Conservation (phyloP, 2,113 vertebrate genomes). For the Dromiciops gliroides region DNA sequence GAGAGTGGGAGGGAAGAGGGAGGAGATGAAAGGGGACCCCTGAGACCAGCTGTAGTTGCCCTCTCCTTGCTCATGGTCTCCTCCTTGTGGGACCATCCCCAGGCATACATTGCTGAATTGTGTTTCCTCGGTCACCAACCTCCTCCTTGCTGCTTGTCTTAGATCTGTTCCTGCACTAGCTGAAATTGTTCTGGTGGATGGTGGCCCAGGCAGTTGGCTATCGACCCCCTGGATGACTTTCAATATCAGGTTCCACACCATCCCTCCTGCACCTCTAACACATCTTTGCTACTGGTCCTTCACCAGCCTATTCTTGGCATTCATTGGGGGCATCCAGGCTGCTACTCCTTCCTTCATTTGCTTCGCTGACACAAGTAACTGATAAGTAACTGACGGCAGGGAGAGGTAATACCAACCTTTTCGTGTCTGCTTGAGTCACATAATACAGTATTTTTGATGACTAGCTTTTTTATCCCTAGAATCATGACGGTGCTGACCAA, state of each 20-base stretch:
- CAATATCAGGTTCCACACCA: constrained; percentile 88
- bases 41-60: constrained; percentile 84
- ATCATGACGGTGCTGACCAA: constrained; percentile 89
- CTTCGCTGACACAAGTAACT: constrained; percentile 87
- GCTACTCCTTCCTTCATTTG: constrained; percentile 88
- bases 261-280: constrained; percentile 90
- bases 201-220: constrained; percentile 82
- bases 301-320: constrained; percentile 87
- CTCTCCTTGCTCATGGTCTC: constrained; percentile 87
- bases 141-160: constrained; percentile 89
- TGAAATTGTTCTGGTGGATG: constrained; percentile 90
- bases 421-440: constrained; percentile 84
- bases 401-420: constrained; percentile 75
- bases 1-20: neutral
- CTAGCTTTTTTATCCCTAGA: constrained; percentile 87
- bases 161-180: constrained; percentile 87
- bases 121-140: constrained; percentile 88
- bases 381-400: constrained; percentile 27
- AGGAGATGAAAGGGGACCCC: neutral
- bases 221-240: constrained; percentile 90
- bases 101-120: constrained; percentile 84
- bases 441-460: constrained; percentile 87
- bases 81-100: constrained; percentile 85
- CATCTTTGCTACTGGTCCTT: constrained; percentile 90
- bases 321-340: constrained; percentile 86